Percentiles rank a stretch among this genome's conserved stretches.
Evolutionary conservation across 2,113 vertebrate genomes (phyloP).

Genomic region (Trochalopteron elliotii): DNA sequence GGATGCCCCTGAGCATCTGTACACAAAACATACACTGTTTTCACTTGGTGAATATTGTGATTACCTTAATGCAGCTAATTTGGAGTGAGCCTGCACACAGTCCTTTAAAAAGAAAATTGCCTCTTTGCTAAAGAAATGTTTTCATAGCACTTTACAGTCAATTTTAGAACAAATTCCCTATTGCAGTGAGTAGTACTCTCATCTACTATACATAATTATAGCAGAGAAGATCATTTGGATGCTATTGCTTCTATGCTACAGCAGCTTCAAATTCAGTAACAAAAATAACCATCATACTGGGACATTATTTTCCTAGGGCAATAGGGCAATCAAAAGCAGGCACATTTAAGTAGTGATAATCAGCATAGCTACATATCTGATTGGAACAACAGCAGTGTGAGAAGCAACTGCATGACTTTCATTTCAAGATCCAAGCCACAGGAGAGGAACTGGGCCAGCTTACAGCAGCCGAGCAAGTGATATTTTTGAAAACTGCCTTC

Average conservation of each 20-base stretch:
- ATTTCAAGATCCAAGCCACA: neutral
- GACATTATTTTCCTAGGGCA: neutral
- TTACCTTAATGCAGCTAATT: neutral
- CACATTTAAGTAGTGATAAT: neutral
- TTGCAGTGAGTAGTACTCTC: neutral
- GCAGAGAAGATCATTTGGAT: neutral
- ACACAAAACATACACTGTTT: neutral
- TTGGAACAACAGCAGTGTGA: neutral
- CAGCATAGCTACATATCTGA: neutral
- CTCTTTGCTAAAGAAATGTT: neutral
- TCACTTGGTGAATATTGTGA: neutral
- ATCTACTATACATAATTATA: neutral
- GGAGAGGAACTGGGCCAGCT: neutral
- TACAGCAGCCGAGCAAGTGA: conserved; percentile 2
- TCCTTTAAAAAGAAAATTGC: neutral
- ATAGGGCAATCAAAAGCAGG: neutral
- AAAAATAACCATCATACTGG: neutral
- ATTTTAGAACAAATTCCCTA: neutral
- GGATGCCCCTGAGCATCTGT: neutral
- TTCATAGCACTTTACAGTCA: neutral
- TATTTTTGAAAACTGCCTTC: conserved; percentile 53
- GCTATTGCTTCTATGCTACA: neutral
- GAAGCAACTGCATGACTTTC: neutral
- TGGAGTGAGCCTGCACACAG: neutral
- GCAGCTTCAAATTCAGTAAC: neutral